Conservation (phyloP, 2,113 vertebrate species). For the Lasiurus cinereus region DNA sequence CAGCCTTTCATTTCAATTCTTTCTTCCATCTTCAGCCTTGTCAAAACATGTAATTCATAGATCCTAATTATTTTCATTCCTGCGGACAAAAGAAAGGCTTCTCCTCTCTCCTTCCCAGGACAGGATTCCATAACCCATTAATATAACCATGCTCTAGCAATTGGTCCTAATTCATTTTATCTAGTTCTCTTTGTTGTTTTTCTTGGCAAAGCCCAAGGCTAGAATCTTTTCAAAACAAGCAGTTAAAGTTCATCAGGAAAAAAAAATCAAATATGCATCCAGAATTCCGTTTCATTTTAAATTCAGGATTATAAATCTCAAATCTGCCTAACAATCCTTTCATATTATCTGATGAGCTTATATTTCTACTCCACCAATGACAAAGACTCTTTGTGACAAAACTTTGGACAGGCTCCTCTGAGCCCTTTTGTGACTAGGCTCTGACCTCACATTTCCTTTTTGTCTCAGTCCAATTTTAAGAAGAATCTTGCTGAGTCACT, state of each 20-base stretch:
- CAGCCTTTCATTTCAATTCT: background rate
- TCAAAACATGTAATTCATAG: background rate
- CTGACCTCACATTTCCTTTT: background rate
- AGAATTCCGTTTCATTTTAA: conserved; percentile 38
- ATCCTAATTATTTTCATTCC: background rate
- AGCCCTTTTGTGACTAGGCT: background rate
- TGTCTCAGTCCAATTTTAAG: background rate
- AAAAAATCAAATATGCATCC: conserved; percentile 5
- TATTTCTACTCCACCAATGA: background rate
- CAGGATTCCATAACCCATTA: background rate
- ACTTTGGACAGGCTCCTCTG: background rate
- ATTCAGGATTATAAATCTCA: conserved; percentile 11
- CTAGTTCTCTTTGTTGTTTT: background rate
- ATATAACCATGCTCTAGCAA: background rate
- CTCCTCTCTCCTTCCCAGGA: background rate
- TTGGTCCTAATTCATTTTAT: background rate
- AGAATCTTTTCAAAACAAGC: conserved; percentile 20
- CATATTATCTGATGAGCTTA: background rate
- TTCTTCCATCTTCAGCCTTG: background rate
- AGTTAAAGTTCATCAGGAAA: background rate
- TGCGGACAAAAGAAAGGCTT: background rate
- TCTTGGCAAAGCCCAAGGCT: background rate
- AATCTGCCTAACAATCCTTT: background rate
- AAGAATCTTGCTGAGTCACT: background rate
- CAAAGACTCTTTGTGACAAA: background rate